These are phyloP conservation scores for Odontamblyopus rebecca DNA, from an alignment of 2,797 vertebrate genomes.

Conservation along the genomic window DNA sequence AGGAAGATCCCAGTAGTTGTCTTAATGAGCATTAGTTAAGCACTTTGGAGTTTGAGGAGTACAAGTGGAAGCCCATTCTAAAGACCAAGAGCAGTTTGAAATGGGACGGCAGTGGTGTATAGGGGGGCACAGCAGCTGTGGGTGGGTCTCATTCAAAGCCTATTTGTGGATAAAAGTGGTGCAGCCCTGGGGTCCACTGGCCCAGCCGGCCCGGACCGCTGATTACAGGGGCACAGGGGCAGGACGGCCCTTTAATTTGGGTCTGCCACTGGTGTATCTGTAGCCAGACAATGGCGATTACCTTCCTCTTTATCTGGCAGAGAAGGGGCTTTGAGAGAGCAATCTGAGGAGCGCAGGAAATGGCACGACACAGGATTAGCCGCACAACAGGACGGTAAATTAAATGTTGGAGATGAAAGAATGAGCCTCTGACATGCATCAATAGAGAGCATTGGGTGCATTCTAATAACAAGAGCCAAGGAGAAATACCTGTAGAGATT, in stretches of 20 bases:
- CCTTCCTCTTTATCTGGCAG: conserved; percentile 97
- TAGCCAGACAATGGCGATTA: conserved; percentile 96
- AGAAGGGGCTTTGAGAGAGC: conserved; percentile 93
- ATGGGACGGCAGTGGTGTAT: conserved; percentile 43
- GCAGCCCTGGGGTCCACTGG: conserved; percentile 80
- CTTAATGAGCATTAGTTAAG: background rate
- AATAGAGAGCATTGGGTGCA: conserved; percentile 83
- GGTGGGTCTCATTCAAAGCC: conserved; percentile 75
- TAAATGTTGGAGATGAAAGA: conserved; percentile 97
- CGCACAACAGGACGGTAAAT: conserved; percentile 93
- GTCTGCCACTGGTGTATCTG: conserved; percentile 88
- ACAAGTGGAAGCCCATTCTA: conserved; percentile 55
- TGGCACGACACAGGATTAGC: conserved; percentile 99
- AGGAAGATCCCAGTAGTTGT: background rate
- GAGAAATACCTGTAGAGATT: conserved; percentile 90
- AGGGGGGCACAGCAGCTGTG: conserved; percentile 63
- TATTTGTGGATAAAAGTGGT: conserved; percentile 83
- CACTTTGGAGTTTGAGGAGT: conserved; percentile 70
- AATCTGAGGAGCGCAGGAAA: conserved; percentile 97
- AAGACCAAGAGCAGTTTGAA: conserved; percentile 45
- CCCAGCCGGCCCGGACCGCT: conserved; percentile 80
- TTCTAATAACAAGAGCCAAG: conserved; percentile 83
- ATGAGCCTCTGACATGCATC: conserved; percentile 89
- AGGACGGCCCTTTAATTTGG: conserved; percentile 85
- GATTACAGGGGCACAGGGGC: conserved; percentile 84